Conservation (phyloP, 1,140 invertebrate species). For the Dufourea novaeangliae region DNA sequence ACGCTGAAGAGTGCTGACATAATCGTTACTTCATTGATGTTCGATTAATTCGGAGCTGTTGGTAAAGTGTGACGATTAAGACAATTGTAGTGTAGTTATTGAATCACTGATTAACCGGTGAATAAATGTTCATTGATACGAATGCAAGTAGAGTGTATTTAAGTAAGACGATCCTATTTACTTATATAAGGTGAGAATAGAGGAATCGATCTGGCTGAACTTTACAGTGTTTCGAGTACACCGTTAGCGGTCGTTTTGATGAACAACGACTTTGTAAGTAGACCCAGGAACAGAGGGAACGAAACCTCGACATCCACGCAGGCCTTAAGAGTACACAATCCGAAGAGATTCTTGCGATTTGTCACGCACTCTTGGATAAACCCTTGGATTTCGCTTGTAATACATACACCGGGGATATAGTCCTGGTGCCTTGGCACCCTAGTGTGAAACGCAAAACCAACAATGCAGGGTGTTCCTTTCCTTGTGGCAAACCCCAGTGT, state of each 20-base stretch:
- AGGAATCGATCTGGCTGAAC: background rate
- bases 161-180: no score
- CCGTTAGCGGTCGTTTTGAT: background rate
- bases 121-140: no score
- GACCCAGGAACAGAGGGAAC: background rate
- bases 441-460: slow-evolving; percentile 8
- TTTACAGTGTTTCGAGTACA: background rate
- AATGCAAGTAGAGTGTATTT: no score
- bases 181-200: background rate
- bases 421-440: background rate
- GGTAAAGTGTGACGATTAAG: no score
- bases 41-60: no score
- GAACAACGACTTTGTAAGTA: background rate
- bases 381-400: background rate
- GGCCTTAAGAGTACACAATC: background rate
- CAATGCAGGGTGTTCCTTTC: background rate
- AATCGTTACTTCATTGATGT: no score
- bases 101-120: no score
- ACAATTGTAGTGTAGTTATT: no score
- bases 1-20: no score
- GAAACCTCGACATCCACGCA: background rate
- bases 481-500: background rate
- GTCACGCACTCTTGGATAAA: slow-evolving; percentile 17
- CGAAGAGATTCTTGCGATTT: slow-evolving; percentile 13
- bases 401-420: slow-evolving; percentile 5